A percentile compares a stretch with the other conserved stretches of the same genome.
These are phyloP conservation scores for Drosophila parvula DNA, from an alignment of 1,140 invertebrate species.

Conservation along the genomic window DNA sequence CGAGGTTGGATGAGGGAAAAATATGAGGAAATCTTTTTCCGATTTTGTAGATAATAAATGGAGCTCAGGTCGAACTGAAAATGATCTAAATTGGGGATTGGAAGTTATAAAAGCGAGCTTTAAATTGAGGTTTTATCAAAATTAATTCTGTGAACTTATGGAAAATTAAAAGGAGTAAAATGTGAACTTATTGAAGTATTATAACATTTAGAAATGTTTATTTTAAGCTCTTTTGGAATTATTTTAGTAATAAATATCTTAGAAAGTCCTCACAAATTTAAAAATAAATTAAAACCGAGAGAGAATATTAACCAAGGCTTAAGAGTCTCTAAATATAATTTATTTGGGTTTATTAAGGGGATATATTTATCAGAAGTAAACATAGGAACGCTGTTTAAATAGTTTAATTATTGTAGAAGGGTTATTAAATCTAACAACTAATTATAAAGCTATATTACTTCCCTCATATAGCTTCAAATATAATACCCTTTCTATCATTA, in stretches of 20 bases:
- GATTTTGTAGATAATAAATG: neutral
- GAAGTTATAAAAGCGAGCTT: neutral
- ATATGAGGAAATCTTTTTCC: conserved; percentile 36
- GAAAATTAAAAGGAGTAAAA: neutral
- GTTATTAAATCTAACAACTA: neutral
- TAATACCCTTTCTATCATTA: neutral
- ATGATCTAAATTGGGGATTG: conserved; percentile 25
- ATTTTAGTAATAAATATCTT: neutral
- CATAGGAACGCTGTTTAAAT: neutral
- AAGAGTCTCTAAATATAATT: neutral
- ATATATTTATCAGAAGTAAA: too few relatives aligned
- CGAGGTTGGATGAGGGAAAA: conserved; percentile 16
- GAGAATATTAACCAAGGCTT: neutral
- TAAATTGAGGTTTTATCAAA: neutral
- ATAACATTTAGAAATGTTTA: neutral
- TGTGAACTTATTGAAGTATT: neutral
- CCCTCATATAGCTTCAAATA: neutral
- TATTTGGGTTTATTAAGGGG: too few relatives aligned
- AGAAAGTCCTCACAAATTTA: neutral
- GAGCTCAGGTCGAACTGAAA: conserved; percentile 18
- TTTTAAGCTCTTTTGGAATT: neutral
- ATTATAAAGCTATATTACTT: neutral
- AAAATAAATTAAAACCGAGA: neutral
- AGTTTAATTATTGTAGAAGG: neutral
- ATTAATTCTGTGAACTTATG: neutral